These are phyloP conservation scores for Neosilurus hyrtlii DNA, from an alignment of 2,797 vertebrate species.

Conservation along the genomic window DNA sequence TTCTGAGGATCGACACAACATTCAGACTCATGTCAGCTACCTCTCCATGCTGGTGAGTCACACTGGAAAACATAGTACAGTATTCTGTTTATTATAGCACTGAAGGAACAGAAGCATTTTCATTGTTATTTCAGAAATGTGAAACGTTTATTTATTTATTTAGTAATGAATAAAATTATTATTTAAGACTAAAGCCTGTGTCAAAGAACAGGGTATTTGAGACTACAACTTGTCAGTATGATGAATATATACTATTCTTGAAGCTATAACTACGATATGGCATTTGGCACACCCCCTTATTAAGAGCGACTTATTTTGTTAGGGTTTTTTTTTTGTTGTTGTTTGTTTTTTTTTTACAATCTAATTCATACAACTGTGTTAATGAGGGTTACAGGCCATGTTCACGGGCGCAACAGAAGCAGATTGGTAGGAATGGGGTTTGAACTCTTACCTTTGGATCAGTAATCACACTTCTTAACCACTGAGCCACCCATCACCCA, in stretches of 20 bases:
- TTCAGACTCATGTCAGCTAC: slow-evolving; percentile 84
- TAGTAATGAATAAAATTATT: not conserved
- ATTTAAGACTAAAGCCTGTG: not conserved
- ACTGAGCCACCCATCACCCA: too few species aligned
- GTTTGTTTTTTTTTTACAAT: too few species aligned
- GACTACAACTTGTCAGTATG: not conserved
- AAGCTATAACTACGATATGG: not conserved
- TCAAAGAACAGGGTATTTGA: not conserved
- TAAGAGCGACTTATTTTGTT: too few species aligned
- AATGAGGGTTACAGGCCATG: too few species aligned
- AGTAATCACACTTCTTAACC: too few species aligned
- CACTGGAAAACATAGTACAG: not conserved
- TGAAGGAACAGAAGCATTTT: not conserved
- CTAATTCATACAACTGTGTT: too few species aligned
- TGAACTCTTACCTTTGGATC: too few species aligned
- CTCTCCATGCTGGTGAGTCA: slow-evolving; percentile 82
- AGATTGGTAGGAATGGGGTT: too few species aligned
- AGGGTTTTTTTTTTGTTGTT: too few species aligned
- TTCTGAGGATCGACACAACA: slow-evolving; percentile 80
- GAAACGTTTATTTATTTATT: not conserved
- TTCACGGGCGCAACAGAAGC: too few species aligned
- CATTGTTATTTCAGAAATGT: not conserved
- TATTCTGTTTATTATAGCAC: not conserved
- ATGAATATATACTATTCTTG: not conserved
- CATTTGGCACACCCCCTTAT: too few species aligned